Conservation (phyloP, 2,888 invertebrate species). For the Norana najaformis region DNA sequence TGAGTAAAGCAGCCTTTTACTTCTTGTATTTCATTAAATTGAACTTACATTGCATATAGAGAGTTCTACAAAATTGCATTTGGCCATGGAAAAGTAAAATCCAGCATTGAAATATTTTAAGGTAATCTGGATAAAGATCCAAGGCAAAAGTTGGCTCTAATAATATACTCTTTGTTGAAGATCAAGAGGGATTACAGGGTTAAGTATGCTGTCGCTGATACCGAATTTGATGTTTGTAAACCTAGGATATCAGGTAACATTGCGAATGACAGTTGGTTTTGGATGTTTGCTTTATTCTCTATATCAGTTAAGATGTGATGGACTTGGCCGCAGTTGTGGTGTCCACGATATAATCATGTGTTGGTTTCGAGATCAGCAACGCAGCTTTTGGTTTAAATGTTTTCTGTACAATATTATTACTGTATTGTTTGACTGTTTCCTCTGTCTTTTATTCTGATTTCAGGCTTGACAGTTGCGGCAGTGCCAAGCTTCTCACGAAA, state of each 20-base stretch:
- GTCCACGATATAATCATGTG: too few relatives aligned
- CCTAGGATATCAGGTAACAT: background rate
- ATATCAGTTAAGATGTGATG: background rate
- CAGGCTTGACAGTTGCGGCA: slow-evolving; percentile 51
- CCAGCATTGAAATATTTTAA: too few relatives aligned
- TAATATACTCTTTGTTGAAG: background rate
- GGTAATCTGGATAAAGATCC: too few relatives aligned
- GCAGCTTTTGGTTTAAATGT: background rate
- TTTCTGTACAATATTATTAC: background rate
- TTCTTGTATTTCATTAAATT: too few relatives aligned
- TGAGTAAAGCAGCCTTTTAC: too few relatives aligned
- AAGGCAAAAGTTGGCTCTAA: background rate
- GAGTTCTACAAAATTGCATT: too few relatives aligned
- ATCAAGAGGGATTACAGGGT: background rate
- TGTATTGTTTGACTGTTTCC: background rate
- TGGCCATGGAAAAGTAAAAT: too few relatives aligned
- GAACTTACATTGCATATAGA: too few relatives aligned
- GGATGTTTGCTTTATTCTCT: background rate
- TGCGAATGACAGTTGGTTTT: background rate
- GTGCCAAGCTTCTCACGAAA: slow-evolving; percentile 49
- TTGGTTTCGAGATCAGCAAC: background rate
- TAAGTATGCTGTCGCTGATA: background rate
- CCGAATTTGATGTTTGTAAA: background rate
- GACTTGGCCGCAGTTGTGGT: too few relatives aligned
- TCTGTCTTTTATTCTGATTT: background rate